Base-by-base conservation (phyloP, 1,140 invertebrate genomes). In the Euura saliciscinereae region DNA sequence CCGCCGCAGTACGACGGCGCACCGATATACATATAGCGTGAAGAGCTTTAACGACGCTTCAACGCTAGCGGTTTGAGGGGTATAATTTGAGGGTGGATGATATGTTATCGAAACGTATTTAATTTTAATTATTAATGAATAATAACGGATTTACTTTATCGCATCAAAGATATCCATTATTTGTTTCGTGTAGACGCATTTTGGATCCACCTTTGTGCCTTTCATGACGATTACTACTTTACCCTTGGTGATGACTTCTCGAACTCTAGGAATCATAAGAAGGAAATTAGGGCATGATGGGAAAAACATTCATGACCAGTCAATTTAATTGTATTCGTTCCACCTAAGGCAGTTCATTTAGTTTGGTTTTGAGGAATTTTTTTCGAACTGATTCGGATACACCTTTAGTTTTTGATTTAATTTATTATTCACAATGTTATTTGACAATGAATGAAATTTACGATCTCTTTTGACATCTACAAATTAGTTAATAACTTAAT, bases 201-300 rank as follows among this genome's bases (percentile, higher is more conserved):
- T 90, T 0, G 97, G 97, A 44, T 86, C 85, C 70, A 91, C 86
- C 28, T 93, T 91, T 80, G 90, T 91, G 59, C 97, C 97, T 88
- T 99, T 99, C 95, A 99, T 98, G 85, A 99, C 98, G 6, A 98
- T 87, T 94, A 98, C 98, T 0, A 98, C 89, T 65, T 92, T 91
- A 43, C 92, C 89, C 79, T 90, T 90, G 81, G 94, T 96, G 65
- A 97, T 94, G 10, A 98, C 86, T 13, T 88, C 84, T 83, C 95
- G 94, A 7, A 97, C 84, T 80, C 93, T 90, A 67, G 28, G 66
- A 67, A 67, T 67, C 13, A 59, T n/a, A n/a, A 11, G 51, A 59
- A 59, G 51, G 6, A 59, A 3, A 59, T 59, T 59, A 59, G 51
- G 51, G 13, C 13, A 59, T 4, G 5, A n/a, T 3, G 6, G 51